phyloP scores from a whole-genome alignment of 2,888 invertebrate species.

The Netelia inedita region DNA sequence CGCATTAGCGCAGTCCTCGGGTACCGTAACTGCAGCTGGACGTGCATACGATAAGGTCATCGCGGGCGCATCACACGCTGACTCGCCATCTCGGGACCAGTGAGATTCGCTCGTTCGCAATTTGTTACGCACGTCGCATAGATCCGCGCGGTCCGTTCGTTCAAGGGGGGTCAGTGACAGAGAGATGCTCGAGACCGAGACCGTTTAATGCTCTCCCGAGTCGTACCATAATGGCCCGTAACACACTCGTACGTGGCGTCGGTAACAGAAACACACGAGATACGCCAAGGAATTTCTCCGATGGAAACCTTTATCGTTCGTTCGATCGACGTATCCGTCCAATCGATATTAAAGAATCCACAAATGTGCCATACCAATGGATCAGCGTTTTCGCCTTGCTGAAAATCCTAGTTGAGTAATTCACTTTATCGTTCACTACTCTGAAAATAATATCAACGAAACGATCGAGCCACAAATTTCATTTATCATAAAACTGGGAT shows the following conservation, averaged over 20 bases:
- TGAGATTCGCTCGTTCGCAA: conserved; percentile 58
- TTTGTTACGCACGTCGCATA: conserved; percentile 66
- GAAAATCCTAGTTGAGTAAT: too few relatives aligned
- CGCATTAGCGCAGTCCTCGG: conserved; percentile 38
- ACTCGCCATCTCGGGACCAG: conserved; percentile 24
- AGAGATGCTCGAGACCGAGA: conserved; percentile 48
- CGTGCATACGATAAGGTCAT: conserved; percentile 60
- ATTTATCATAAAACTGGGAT: neutral
- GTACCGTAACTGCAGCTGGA: conserved; percentile 51
- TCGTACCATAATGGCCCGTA: conserved; percentile 51
- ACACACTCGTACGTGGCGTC: conserved; percentile 33
- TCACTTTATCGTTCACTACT: too few relatives aligned
- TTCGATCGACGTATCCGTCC: conserved; percentile 35
- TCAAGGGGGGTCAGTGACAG: conserved; percentile 66
- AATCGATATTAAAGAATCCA: neutral
- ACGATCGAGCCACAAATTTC: neutral
- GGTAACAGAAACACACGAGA: neutral
- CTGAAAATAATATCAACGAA: neutral
- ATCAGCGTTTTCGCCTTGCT: neutral
- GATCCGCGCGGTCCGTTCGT: conserved; percentile 50
- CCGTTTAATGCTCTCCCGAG: conserved; percentile 55
- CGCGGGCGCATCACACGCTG: conserved; percentile 40
- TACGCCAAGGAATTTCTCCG: conserved; percentile 53
- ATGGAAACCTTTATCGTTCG: conserved; percentile 25
- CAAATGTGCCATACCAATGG: neutral